phyloP scores from a whole-genome alignment of 2,113 vertebrate species.

The Paraplagusia blochii region DNA sequence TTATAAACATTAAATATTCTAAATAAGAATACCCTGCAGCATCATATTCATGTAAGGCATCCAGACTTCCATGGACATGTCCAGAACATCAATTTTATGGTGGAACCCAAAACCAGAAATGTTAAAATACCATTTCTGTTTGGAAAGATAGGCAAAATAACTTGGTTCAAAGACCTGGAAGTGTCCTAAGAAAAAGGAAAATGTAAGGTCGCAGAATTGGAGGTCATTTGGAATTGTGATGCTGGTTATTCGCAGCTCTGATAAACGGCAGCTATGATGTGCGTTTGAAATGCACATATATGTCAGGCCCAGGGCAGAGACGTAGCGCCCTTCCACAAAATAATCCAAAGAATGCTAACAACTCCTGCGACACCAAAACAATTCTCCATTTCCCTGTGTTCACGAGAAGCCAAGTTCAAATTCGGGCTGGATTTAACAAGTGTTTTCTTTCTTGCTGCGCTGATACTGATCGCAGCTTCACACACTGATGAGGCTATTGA shows the following conservation, averaged over 20 bases:
- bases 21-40: too few relatives aligned
- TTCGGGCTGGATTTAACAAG: constrained; percentile 8
- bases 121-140: too few relatives aligned
- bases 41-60: too few relatives aligned
- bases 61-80: too few relatives aligned
- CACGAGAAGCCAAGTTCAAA: constrained; percentile 22
- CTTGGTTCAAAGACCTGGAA: too few relatives aligned
- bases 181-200: neutral
- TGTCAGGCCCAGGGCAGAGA: constrained; percentile 3
- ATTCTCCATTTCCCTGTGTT: constrained; percentile 24
- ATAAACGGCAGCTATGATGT: constrained; percentile 46
- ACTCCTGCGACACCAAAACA: constrained; percentile 19
- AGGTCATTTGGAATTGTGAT: constrained; percentile 19
- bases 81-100: too few relatives aligned
- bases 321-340: constrained; percentile 14
- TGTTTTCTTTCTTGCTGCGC: constrained; percentile 13
- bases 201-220: neutral
- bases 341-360: constrained; percentile 46
- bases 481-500: constrained; percentile 5
- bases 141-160: too few relatives aligned
- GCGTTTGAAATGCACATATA: constrained; percentile 47
- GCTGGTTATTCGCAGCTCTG: constrained; percentile 1
- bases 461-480: constrained; percentile 27
- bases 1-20: too few relatives aligned
- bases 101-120: too few relatives aligned